These are phyloP conservation scores for Pelagia noctiluca DNA, from an alignment of 30 jellyfish, hydroid and myxozoan species.

Conservation along the genomic window DNA sequence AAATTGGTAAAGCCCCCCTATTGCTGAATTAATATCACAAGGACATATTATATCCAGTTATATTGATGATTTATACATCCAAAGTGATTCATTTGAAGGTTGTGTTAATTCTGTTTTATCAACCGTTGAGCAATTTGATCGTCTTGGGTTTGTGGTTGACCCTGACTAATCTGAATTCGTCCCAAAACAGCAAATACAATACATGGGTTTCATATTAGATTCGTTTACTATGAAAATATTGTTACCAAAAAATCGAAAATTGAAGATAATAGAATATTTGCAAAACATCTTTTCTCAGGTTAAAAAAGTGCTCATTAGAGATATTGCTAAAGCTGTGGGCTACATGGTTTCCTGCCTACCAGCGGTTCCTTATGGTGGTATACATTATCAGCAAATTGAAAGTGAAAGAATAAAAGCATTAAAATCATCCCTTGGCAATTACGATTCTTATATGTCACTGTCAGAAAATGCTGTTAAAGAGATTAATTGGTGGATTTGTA, in stretches of 20 bases:
- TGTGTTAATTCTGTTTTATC: conserved; percentile 18
- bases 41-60: conserved; percentile 25
- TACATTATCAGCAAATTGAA: conserved; percentile 44
- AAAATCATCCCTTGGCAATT: conserved; percentile 15
- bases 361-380: conserved; percentile 31
- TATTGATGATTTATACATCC: conserved; percentile 33
- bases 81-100: conserved; percentile 21
- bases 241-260: conserved; percentile 5
- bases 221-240: conserved; percentile 15
- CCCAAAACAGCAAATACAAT: conserved; percentile 28
- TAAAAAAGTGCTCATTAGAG: conserved; percentile 12
- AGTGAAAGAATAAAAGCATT: conserved; percentile 48
- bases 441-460: conserved; percentile 16
- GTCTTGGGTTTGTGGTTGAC: conserved; percentile 49
- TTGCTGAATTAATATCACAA: conserved; percentile 25
- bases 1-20: conserved; percentile 38
- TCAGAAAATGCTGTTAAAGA: conserved; percentile 8
- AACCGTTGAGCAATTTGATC: conserved; percentile 7
- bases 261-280: conserved; percentile 8
- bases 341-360: conserved; percentile 54
- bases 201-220: conserved; percentile 25
- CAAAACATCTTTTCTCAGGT: not conserved
- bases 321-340: conserved; percentile 50
- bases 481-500: conserved; percentile 48
- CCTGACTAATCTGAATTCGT: conserved; percentile 42